Evolutionary conservation across 2,888 invertebrate genomes (phyloP), one percentile per base, ranked within the genome.

Genomic region (Agrilus cyanescens): DNA sequence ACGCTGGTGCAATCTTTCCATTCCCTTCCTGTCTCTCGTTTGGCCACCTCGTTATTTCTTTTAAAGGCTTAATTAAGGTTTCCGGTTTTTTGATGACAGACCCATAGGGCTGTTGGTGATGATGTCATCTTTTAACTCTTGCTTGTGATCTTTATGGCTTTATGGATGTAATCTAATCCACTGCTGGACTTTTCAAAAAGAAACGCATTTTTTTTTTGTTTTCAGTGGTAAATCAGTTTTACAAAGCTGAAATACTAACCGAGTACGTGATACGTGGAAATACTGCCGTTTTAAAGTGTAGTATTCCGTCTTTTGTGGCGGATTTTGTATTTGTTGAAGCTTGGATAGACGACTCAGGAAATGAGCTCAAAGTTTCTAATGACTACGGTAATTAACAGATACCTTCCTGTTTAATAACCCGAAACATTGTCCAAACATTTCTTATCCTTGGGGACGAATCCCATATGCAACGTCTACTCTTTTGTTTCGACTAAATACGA

Each of bases 261-360:
- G 82, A 82, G 62, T 82, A 82, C 64, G 82, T 82, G 39, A 82
- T 83, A 53, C 71, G 78, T 43, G 82, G 82, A 47, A 83, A 82
- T 68, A 76, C 80, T 36, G 82, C 79, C 1, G 74, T 82, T 39
- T 63, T 82, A 45, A 82, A 82, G 61, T 83, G 82, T 69, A 80
- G 78, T 52, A 80, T 83, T 49, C 82, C 82, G 6, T 80, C 80
- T 51, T 82, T 81, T 65, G 81, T 82, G 42, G 78, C 80, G 44
- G 82, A 82, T 69, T 82, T 80, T 62, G 82, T 82, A 38, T 71
- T 69, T 37, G 79, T 82, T 43, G 78, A 79, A 53, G 75, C 78
- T 40, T 82, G 82, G 82, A 75, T 80, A 50, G 76, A 80, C 58
- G 79, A 81, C 53, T 70, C 74, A 56, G 78, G 76, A 54, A 73